These are phyloP conservation scores for Polydrusus tereticollis DNA, from an alignment of 2,888 invertebrate genomes.

Conservation along the genomic window DNA sequence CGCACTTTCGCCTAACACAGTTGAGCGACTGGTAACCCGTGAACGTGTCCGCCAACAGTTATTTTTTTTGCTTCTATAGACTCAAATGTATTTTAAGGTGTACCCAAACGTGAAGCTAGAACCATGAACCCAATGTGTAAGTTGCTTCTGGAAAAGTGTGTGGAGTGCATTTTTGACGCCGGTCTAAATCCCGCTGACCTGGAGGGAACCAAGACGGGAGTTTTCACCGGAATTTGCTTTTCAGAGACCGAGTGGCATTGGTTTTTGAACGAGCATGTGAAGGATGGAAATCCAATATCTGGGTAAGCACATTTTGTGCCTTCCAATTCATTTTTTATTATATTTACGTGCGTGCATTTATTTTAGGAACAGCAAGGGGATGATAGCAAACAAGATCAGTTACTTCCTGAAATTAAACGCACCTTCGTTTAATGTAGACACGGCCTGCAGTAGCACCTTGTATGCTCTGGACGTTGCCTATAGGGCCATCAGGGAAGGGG, in stretches of 20 bases:
- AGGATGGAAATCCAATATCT: too few species aligned
- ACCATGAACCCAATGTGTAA: conserved; percentile 72
- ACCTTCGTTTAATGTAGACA: conserved; percentile 90
- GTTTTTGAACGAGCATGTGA: conserved; percentile 69
- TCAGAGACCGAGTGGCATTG: conserved; percentile 80
- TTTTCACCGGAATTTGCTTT: conserved; percentile 83
- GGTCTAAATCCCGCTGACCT: conserved; percentile 78
- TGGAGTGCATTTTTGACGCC: conserved; percentile 74
- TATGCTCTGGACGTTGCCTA: conserved; percentile 90
- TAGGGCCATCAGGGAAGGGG: conserved; percentile 80
- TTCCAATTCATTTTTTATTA: neutral
- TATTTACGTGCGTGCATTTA: too few species aligned
- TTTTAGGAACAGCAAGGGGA: conserved; percentile 75
- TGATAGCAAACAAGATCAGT: conserved; percentile 92
- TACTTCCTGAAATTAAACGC: conserved; percentile 90
- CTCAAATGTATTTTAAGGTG: conserved; percentile 52
- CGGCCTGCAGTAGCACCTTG: conserved; percentile 95
- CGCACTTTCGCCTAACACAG: neutral
- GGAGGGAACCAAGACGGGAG: conserved; percentile 81
- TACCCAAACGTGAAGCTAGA: conserved; percentile 69
- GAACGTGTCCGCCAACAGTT: too few species aligned
- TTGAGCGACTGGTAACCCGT: too few species aligned
- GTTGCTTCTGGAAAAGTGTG: conserved; percentile 72
- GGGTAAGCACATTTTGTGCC: too few species aligned
- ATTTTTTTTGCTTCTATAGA: too few species aligned